phyloP scores from a whole-genome alignment of 1,140 invertebrate species.

The Rhagoletis zephyria region DNA sequence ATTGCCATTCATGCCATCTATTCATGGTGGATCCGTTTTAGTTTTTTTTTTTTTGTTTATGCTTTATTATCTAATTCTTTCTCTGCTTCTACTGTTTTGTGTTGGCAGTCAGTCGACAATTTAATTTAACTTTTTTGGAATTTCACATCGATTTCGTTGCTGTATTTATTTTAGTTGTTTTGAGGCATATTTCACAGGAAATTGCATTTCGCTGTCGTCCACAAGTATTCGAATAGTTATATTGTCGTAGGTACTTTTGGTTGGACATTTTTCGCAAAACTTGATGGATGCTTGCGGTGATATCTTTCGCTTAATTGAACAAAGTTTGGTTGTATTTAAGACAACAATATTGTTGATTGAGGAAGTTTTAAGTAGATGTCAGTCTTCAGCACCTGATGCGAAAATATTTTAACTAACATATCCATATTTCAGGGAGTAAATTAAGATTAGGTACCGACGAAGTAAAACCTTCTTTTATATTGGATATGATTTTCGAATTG shows the following conservation, averaged over 20 bases:
- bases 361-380: too few species aligned
- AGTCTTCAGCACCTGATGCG: too few species aligned
- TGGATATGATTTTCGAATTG: too few species aligned
- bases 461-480: too few species aligned
- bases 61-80: not conserved
- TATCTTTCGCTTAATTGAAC: too few species aligned
- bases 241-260: not conserved
- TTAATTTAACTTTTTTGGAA: constrained; percentile 31
- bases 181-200: constrained; percentile 51
- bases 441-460: too few species aligned
- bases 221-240: not conserved
- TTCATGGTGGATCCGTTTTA: constrained; percentile 30
- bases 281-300: too few species aligned
- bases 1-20: constrained; percentile 30
- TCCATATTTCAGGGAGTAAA: too few species aligned
- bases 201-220: constrained; percentile 53
- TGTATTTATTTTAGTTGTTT: constrained; percentile 6
- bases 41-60: not conserved
- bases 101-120: not conserved
- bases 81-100: constrained; percentile 15
- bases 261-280: not conserved
- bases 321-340: too few species aligned
- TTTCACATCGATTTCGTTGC: constrained; percentile 19
- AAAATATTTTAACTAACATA: too few species aligned
- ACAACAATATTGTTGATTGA: too few species aligned